Evolutionary conservation across 2,113 vertebrate species (phyloP).

Genomic region (Rhea pennata): DNA sequence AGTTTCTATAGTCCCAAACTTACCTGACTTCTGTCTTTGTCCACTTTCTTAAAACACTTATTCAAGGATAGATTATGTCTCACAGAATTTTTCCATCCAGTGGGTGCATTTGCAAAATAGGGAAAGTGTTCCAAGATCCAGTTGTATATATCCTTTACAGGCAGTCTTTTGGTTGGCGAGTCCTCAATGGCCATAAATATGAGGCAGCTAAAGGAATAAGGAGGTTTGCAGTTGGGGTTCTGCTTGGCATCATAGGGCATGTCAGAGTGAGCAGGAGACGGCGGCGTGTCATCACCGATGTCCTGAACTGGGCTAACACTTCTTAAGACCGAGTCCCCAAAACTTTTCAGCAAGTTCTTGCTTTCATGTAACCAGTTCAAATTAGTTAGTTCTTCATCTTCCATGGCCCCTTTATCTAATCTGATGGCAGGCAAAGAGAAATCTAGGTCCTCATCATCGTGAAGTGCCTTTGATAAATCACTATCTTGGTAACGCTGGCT

Average conservation of each 20-base stretch:
- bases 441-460: constrained; percentile 91
- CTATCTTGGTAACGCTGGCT: constrained; percentile 88
- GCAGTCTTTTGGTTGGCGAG: constrained; percentile 94
- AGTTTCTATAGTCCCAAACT: constrained; percentile 37
- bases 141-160: constrained; percentile 98
- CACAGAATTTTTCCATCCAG: constrained; percentile 99
- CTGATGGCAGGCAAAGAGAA: constrained; percentile 87
- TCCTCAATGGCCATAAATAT: constrained; percentile 99
- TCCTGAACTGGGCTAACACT: constrained; percentile 96
- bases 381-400: constrained; percentile 97
- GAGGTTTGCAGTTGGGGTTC: constrained; percentile 95
- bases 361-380: constrained; percentile 98
- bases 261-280: constrained; percentile 90
- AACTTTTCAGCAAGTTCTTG: constrained; percentile 97
- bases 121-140: constrained; percentile 99
- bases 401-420: constrained; percentile 84
- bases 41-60: constrained; percentile 99
- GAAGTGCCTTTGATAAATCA: constrained; percentile 87
- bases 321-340: constrained; percentile 92
- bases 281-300: constrained; percentile 86
- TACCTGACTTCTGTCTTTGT: constrained; percentile 99
- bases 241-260: constrained; percentile 90
- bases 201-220: constrained; percentile 99
- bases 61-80: constrained; percentile 97
- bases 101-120: constrained; percentile 95